phyloP scores from a whole-genome alignment of 2,797 vertebrate species.

The Capromys pilorides region DNA sequence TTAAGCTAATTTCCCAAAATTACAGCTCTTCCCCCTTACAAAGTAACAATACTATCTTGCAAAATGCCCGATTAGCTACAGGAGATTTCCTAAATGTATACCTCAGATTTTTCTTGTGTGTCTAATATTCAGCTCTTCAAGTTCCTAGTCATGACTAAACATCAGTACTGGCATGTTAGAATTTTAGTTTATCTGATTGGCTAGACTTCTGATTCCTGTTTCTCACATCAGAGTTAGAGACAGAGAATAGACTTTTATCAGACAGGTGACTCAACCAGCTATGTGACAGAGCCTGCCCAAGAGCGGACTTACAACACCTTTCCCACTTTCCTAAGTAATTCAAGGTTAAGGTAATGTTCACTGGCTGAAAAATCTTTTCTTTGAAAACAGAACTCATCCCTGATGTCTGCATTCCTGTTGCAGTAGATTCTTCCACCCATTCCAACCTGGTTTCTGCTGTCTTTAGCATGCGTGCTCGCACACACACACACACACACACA shows the following conservation, averaged over 20 bases:
- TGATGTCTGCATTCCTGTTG: background rate
- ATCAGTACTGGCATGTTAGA: background rate
- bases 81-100: constrained; percentile 29
- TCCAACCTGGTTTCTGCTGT: background rate
- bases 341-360: background rate
- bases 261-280: too few species aligned
- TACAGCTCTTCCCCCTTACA: background rate
- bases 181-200: background rate
- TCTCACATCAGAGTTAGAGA: constrained; percentile 21
- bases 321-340: constrained; percentile 12
- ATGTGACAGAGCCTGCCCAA: too few species aligned
- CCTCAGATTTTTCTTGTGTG: constrained; percentile 3
- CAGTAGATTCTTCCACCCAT: background rate
- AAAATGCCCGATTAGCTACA: background rate
- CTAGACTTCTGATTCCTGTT: background rate
- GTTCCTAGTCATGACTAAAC: background rate
- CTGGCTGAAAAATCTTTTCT: background rate
- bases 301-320: background rate
- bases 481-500: background rate
- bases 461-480: background rate
- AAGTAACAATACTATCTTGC: background rate
- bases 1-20: background rate
- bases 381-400: constrained; percentile 16
- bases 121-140: background rate
- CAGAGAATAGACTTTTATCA: background rate